Evolutionary conservation across 2,797 vertebrate species (phyloP), one percentile per base, ranked within the genome.

Genomic region (Lophura swinhoii): DNA sequence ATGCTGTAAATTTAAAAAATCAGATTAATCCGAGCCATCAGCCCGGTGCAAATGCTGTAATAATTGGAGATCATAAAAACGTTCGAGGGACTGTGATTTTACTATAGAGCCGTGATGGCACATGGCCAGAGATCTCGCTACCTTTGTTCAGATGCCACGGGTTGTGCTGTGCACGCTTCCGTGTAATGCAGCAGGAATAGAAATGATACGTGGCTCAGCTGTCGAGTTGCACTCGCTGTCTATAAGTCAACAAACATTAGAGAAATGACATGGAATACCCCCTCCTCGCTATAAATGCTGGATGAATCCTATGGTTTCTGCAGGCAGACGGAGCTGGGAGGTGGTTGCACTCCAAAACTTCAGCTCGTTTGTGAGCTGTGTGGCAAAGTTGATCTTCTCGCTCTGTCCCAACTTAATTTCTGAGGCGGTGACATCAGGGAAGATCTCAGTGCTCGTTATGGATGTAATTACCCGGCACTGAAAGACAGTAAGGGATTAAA

Each of bases 21-120:
- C 56, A 80, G 89, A 94, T 94, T 62, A 84, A 84, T 96, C 89
- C 63, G 68, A 94, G 63, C 70, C 64, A 82, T 78, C 87, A 73
- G 44, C 67, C 64, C 85, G 33, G 58, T 60, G 63, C 84, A 91
- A 94, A 89, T 82, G 79, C 67, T 87, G 63, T 71, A 63, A 76
- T 91, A 85, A 77, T 78, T n/a, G 33, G 62, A 90, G 82, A 91
- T 92, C 70, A 41, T 88, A 93, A 90, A 90, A 94, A 56, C 33
- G 84, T 86, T 95, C 46, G 75, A 68, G 48, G 84, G 78, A 44
- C 49, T 1, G 6, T 81, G 53, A 86, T 85, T 87, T 75, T 86
- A 53, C 77, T 49, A 43, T 53, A 29, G 49, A 60, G 81, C 90
- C 74, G 49, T 26, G 10, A 64, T 88, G 93, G 86, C 94, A 60